Base-by-base conservation (phyloP, 1,140 invertebrate genomes). In the Portunus trituberculatus region DNA sequence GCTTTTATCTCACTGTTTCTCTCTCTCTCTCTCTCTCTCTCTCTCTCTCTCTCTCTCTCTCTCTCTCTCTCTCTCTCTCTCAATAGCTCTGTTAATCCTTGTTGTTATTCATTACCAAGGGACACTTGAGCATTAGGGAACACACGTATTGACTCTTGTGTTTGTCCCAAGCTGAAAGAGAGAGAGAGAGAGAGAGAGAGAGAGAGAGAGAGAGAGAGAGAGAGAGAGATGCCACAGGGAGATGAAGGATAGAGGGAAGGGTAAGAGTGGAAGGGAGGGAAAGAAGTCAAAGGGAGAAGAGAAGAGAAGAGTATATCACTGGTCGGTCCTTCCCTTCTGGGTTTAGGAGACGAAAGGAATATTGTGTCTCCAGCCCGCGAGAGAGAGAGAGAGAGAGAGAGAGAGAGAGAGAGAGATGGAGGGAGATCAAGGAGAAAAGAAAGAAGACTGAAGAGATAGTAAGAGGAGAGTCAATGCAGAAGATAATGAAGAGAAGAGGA, bases 151-250 rank as follows among this genome's bases (percentile, higher is more conserved):
- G 16, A 59, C 3, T 20, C 16, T 10, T 20, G 2, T 10, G 52
- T 59, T 59, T 59, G 12, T 59, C 16, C 52, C 16, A 59, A 59
- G 52, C 8, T 20, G 52, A 76, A 7, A n/a, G 67, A 76, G 20
- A 76, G 67, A 76, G n/a, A 76, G 20, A 8, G 67, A 76, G 10
- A 25, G 20, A 20, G 10, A 76, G 59, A 76, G 59, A 76, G 59
- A 76, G 59, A 76, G 67, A 76, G 67, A n/a, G 67, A 76, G 67
- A 76, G 67, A 76, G 67, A n/a, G 67, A 76, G 20, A 76, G 67
- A n/a, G 67, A 76, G 59, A 76, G 67, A n/a, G 67, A n/a, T 39
- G 86, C 28, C n/a, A 88, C n/a, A 88, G 86, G 29, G 86, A 88
- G 86, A 88, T 29, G 86, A 88, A 29, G 29, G 86, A 32, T n/a